Evolutionary conservation across 2,113 vertebrate species (phyloP), one percentile per base, ranked within the genome.

Genomic region (Panthera uncia): DNA sequence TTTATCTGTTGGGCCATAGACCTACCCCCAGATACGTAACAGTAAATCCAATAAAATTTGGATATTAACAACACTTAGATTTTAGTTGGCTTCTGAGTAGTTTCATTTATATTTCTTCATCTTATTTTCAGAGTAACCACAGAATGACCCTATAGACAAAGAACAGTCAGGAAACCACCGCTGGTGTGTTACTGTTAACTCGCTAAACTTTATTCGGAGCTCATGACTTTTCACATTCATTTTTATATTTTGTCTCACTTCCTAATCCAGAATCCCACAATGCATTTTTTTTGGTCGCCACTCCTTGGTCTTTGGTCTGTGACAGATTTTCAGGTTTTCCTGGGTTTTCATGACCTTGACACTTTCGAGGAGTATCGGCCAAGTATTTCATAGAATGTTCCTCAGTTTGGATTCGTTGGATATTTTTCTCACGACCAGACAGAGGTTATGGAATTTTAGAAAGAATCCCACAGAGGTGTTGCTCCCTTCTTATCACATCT

Each of bases 21-120:
- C 71, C 52, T 33, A 12, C 12, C 45, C 45, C 33, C 63, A 38
- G 61, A 36, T 82, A 7, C 36, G 4, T 41, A 27, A n/a, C 0
- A 71, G 41, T 65, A 48, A 91, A 69, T 52, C 36, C 31, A 55
- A 16, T 45, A 74, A 95, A 86, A 36, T 48, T 11, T 33, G 3
- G 16, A 61, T 79, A 81, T 80, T 88, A 89, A 94, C 29, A 82
- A 74, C 81, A 68, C 18, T 86, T 88, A 16, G 11, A 8, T 78
- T 94, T 41, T 79, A 68, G 50, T 73, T 68, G 6, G 13, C 41
- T 69, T 96, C 29, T 83, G 25, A 57, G 29, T 36, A 83, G 4
- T 33, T 63, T 87, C 12, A 23, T 55, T 63, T 66, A 10, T 38
- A 78, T 41, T 50, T 93, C 45, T 92, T 89, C 41, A 68, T 96